phyloP scores from a whole-genome alignment of 2,797 vertebrate genomes.

The Moxostoma hubbsi region DNA sequence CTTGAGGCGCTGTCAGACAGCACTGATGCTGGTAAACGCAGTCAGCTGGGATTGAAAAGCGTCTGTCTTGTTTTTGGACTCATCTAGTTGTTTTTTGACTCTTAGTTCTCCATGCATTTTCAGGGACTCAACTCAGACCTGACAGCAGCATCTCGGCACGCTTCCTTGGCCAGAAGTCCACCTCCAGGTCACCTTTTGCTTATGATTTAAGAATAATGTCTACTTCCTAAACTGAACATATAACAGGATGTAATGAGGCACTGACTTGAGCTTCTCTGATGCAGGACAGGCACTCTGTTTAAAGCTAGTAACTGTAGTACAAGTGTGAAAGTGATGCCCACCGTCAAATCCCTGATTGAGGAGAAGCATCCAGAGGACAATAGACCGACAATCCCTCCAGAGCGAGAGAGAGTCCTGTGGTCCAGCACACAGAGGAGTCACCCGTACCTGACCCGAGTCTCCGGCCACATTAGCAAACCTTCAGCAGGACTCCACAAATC shows the following conservation, averaged over 20 bases:
- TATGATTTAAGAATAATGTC: conserved; percentile 43
- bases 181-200: conserved; percentile 79
- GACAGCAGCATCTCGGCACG: conserved; percentile 83
- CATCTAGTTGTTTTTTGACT: too few species aligned
- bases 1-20: conserved; percentile 36
- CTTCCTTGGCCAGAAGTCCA: conserved; percentile 81
- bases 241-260: background rate
- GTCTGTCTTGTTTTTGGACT: background rate
- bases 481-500: conserved; percentile 78
- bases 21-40: background rate
- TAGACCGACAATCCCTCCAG: conserved; percentile 28
- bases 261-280: background rate
- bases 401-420: conserved; percentile 36
- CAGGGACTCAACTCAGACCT: conserved; percentile 10
- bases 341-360: conserved; percentile 68
- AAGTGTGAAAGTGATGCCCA: conserved; percentile 55
- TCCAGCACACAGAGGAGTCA: conserved; percentile 72
- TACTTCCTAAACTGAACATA: background rate
- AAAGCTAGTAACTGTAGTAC: background rate
- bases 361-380: conserved; percentile 40
- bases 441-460: conserved; percentile 70
- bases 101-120: background rate
- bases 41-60: background rate
- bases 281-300: conserved; percentile 56
- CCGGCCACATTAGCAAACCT: conserved; percentile 61